Conservation (phyloP, 2,113 vertebrate genomes). For the Microtus richardsoni region DNA sequence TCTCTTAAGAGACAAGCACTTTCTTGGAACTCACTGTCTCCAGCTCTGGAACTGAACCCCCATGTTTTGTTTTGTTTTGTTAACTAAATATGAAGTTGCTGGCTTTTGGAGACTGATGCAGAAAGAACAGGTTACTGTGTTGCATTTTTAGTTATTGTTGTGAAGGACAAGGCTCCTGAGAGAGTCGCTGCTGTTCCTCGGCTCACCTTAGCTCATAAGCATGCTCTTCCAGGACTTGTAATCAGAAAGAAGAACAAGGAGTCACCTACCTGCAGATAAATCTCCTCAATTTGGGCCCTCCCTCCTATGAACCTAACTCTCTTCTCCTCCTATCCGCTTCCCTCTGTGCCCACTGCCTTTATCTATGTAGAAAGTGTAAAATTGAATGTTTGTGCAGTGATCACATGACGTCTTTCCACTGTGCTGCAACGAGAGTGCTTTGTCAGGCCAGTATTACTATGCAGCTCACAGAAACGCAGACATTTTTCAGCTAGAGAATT, state of each 20-base stretch:
- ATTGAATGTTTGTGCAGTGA: slow-evolving; percentile 49
- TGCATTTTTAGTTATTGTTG: neutral
- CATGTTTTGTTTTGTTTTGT: neutral
- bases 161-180: neutral
- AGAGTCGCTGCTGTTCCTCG: neutral
- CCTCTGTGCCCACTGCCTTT: neutral
- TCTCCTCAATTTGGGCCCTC: neutral
- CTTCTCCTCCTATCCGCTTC: neutral
- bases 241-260: neutral
- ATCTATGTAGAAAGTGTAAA: slow-evolving; percentile 38
- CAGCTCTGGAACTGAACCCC: neutral
- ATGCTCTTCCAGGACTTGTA: rapidly evolving
- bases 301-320: neutral
- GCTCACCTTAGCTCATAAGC: neutral
- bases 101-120: neutral
- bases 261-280: neutral
- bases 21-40: slow-evolving; percentile 3
- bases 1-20: neutral
- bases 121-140: neutral
- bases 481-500: slow-evolving; percentile 68
- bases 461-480: slow-evolving; percentile 75
- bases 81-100: neutral
- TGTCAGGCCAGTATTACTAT: slow-evolving; percentile 65
- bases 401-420: slow-evolving; percentile 49
- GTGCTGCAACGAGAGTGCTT: slow-evolving; percentile 40